These are phyloP conservation scores for Mesorhabditis spiculigera DNA, from an alignment of 2,888 invertebrate genomes.

Conservation along the genomic window DNA sequence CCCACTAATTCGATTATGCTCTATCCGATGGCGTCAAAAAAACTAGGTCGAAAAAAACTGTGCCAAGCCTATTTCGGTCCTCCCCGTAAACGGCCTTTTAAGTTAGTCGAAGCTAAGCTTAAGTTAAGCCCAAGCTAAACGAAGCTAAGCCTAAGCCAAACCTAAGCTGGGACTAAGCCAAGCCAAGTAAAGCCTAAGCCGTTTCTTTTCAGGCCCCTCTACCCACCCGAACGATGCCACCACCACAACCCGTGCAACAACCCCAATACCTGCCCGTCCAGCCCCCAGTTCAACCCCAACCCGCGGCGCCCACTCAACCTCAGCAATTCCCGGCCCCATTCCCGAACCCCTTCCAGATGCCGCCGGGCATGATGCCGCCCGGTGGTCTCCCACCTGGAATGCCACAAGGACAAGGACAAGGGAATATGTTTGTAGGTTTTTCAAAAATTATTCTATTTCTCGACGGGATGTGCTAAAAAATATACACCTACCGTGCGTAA, in stretches of 20 bases:
- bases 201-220: not conserved
- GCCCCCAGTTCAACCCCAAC: not conserved
- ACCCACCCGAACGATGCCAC: not conserved
- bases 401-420: not conserved
- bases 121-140: no score
- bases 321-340: not conserved
- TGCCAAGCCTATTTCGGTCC: no score
- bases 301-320: not conserved
- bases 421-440: slow-evolving; percentile 3
- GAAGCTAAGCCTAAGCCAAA: not conserved
- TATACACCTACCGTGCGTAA: not conserved
- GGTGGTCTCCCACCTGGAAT: slow-evolving; percentile 3
- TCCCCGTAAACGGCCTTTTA: no score
- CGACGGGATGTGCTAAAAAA: slow-evolving; percentile 1
- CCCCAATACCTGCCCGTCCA: not conserved
- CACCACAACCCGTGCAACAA: not conserved
- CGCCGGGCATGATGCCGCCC: not conserved
- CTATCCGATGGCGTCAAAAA: no score
- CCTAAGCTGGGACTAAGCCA: not conserved
- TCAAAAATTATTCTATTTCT: no score
- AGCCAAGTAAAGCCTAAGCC: no score
- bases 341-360: not conserved
- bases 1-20: no score
- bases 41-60: no score
- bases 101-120: no score